Percentiles rank a stretch among this genome's conserved stretches.
Evolutionary conservation across 2,888 invertebrate species (phyloP).

Genomic region (Chrysomela aeneicollis): DNA sequence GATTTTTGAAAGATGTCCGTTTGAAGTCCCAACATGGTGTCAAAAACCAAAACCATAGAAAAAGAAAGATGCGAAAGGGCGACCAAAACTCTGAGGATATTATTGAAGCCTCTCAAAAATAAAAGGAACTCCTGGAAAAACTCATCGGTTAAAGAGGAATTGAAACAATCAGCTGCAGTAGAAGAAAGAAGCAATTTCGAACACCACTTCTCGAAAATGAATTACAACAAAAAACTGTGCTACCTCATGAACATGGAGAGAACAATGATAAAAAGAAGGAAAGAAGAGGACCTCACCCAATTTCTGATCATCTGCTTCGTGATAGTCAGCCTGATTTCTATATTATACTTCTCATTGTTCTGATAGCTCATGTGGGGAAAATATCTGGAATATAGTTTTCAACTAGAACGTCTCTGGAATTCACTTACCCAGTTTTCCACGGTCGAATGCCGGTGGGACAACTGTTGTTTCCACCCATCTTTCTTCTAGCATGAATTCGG

Average conservation of each 20-base stretch:
- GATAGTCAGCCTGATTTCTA: conserved; percentile 33
- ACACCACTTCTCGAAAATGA: neutral
- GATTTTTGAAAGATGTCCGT: neutral
- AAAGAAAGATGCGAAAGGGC: conserved; percentile 3
- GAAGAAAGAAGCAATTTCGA: conserved; percentile 3
- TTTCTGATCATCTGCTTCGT: conserved; percentile 43
- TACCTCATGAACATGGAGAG: conserved; percentile 38
- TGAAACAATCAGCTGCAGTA: neutral
- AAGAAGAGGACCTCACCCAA: conserved; percentile 42
- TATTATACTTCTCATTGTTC: conserved; percentile 33
- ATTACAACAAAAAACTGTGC: conserved; percentile 22
- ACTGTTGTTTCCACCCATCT: conserved; percentile 77
- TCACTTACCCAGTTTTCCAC: conserved; percentile 73
- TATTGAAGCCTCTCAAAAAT: conserved; percentile 18
- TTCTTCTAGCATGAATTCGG: conserved; percentile 78
- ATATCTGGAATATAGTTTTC: neutral
- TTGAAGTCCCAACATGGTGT: conserved; percentile 17
- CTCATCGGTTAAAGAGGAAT: neutral
- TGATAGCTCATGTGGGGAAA: conserved; percentile 9
- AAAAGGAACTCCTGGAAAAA: neutral
- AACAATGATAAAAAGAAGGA: conserved; percentile 28
- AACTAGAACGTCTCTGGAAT: too few species aligned
- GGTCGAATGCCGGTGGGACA: conserved; percentile 71
- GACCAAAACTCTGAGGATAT: conserved; percentile 13
- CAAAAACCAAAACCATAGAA: conserved; percentile 8